These are phyloP conservation scores for Eolophus roseicapilla DNA, from an alignment of 2,113 vertebrate genomes.

Conservation along the genomic window DNA sequence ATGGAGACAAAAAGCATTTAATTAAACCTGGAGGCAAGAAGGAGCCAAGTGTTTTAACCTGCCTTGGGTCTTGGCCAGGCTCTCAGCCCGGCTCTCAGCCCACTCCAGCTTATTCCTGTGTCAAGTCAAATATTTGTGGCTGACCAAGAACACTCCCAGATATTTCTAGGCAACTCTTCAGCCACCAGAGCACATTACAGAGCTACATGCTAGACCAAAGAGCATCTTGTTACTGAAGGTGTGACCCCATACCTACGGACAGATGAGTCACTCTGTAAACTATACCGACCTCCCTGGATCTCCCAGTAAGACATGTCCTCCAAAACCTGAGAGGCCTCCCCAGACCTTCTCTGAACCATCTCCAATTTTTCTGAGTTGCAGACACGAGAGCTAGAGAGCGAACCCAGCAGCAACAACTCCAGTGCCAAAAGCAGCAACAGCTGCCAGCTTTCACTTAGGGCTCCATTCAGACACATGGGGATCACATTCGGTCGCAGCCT, in stretches of 20 bases:
- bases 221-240: neutral
- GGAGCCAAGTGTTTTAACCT: neutral
- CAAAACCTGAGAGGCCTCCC: neutral
- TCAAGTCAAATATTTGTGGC: constrained; percentile 38
- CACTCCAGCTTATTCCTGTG: neutral
- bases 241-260: neutral
- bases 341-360: accelerated
- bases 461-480: neutral
- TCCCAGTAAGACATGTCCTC: neutral
- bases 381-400: accelerated
- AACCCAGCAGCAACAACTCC: neutral
- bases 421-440: neutral
- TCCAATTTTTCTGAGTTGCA: neutral
- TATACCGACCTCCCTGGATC: neutral
- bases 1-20: neutral
- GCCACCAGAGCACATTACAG: accelerated
- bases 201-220: neutral
- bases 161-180: constrained; percentile 6
- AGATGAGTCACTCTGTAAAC: neutral
- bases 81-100: constrained; percentile 13
- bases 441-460: neutral
- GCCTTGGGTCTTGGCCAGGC: neutral
- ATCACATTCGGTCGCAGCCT: neutral
- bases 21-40: constrained; percentile 29
- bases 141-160: constrained; percentile 17